phyloP scores from a whole-genome alignment of 1,140 invertebrate species.

The Steinernema khuongi region DNA sequence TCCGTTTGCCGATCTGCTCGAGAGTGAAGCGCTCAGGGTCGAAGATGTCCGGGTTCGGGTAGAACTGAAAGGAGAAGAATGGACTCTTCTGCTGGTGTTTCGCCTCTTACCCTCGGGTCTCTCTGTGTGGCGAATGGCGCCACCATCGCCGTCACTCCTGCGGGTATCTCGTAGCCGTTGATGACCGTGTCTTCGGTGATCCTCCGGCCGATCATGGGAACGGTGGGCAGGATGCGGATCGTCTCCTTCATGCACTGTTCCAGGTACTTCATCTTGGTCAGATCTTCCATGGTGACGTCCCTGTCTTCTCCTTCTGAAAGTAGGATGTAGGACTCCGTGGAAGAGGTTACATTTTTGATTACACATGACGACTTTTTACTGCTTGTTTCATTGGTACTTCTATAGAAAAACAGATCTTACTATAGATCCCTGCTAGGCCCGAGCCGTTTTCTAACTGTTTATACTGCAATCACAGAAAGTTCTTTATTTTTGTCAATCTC shows the following conservation, averaged over 20 bases:
- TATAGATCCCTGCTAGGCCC: no score
- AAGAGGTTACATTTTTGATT: no score
- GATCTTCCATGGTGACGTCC: conserved; percentile 72
- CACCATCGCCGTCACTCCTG: conserved; percentile 68
- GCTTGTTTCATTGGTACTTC: no score
- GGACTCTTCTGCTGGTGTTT: neutral
- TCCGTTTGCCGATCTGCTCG: conserved; percentile 65
- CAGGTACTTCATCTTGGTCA: conserved; percentile 74
- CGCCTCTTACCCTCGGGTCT: conserved; percentile 64
- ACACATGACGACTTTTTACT: no score
- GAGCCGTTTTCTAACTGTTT: no score
- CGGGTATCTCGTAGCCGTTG: conserved; percentile 61
- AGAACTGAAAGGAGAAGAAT: conserved; percentile 61
- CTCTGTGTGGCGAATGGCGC: conserved; percentile 69
- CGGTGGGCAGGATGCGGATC: neutral
- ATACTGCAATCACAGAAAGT: no score
- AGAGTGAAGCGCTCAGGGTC: conserved; percentile 83
- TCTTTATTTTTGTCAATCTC: no score
- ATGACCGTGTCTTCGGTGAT: neutral
- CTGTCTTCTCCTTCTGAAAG: conserved; percentile 67
- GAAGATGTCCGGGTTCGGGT: conserved; percentile 75
- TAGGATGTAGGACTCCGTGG: neutral
- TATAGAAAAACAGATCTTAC: no score
- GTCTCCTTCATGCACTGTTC: conserved; percentile 69
- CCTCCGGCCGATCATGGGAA: neutral